These are phyloP conservation scores for Eueremaeus valkanovi DNA, from an alignment of 2,888 invertebrate genomes.

Conservation along the genomic window DNA sequence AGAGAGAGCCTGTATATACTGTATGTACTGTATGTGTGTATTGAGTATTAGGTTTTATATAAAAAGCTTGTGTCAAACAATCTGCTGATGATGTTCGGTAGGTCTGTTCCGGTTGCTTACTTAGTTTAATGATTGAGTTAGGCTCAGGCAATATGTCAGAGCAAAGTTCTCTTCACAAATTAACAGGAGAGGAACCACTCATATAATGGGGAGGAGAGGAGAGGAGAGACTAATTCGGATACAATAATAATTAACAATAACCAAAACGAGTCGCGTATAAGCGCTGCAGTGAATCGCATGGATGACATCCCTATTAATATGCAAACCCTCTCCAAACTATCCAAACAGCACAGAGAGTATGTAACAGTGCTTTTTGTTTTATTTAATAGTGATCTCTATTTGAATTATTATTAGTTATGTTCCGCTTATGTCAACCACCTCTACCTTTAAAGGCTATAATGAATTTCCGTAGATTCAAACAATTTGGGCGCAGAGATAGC, in stretches of 20 bases:
- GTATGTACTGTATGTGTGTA: background rate
- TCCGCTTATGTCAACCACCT: conserved; percentile 34
- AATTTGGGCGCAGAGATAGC: background rate
- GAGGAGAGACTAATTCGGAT: conserved; percentile 14
- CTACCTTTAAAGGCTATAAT: conserved; percentile 9
- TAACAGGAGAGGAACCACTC: background rate
- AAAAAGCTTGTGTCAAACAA: conserved; percentile 13
- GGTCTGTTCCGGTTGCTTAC: conserved; percentile 35
- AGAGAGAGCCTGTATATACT: background rate
- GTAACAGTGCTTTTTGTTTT: conserved; percentile 28
- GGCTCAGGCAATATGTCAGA: conserved; percentile 27
- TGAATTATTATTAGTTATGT: conserved; percentile 35
- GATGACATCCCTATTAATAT: conserved; percentile 15
- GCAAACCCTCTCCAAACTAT: conserved; percentile 2
- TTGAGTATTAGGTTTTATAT: conserved; percentile 13
- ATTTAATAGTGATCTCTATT: conserved; percentile 35
- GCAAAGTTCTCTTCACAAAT: conserved; percentile 31
- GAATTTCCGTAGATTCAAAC: conserved; percentile 21
- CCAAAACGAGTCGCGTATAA: conserved; percentile 29
- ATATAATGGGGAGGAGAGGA: background rate
- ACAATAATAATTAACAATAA: conserved; percentile 34
- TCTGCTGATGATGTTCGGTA: conserved; percentile 26
- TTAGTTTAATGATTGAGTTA: conserved; percentile 26
- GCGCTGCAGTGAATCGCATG: conserved; percentile 19
- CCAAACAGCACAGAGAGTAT: conserved; percentile 26